Conservation (phyloP, 2,888 invertebrate species). For the Mythimna vitellina region DNA sequence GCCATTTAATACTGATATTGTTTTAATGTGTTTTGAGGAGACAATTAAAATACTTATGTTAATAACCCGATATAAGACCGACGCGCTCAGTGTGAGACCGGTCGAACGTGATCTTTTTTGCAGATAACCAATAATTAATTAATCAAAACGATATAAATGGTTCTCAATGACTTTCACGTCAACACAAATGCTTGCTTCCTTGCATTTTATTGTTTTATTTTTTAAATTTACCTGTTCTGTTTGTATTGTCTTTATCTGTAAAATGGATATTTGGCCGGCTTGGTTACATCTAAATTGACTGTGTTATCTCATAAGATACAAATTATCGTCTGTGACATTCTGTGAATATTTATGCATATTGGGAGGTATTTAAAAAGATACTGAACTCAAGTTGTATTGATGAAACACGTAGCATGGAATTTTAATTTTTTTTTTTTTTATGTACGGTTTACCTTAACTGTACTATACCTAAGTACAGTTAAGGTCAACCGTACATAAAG, state of each 20-base stretch:
- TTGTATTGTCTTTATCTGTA: conserved; percentile 46
- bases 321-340: conserved; percentile 1
- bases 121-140: conserved; percentile 78
- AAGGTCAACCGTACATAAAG: too few species aligned
- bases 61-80: conserved; percentile 73
- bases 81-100: conserved; percentile 75
- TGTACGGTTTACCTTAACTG: too few species aligned
- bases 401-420: neutral
- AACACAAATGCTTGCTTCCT: conserved; percentile 49
- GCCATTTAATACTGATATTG: conserved; percentile 72
- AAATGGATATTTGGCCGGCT: conserved; percentile 18
- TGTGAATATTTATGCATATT: conserved; percentile 20
- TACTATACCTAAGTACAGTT: too few species aligned
- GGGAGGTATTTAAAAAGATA: conserved; percentile 13
- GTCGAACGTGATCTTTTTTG: conserved; percentile 76
- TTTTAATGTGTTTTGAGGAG: conserved; percentile 58
- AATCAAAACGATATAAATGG: conserved; percentile 82
- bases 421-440: neutral
- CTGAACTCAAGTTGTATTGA: neutral
- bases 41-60: conserved; percentile 89
- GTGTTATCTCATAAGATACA: conserved; percentile 25
- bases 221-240: conserved; percentile 13
- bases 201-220: conserved; percentile 50
- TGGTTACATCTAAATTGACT: conserved; percentile 30
- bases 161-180: conserved; percentile 73